These are phyloP conservation scores for Casuarius casuarius DNA, from an alignment of 2,113 vertebrate species.

Conservation along the genomic window DNA sequence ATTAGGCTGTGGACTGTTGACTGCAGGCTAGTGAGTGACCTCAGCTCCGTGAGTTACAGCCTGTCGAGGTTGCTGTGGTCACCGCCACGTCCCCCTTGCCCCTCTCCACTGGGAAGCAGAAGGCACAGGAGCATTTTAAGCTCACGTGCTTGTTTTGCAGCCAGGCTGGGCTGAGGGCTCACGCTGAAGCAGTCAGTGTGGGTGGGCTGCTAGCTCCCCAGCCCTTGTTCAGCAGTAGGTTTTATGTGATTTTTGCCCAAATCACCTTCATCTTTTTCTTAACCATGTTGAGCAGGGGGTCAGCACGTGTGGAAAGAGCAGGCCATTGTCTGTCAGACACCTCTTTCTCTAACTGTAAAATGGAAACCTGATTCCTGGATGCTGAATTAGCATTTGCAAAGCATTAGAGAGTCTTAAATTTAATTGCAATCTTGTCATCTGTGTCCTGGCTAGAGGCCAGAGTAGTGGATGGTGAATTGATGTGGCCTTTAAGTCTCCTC, in stretches of 20 bases:
- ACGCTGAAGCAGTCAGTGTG: too few relatives aligned
- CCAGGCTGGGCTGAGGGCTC: neutral
- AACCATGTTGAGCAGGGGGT: neutral
- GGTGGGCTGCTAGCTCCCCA: neutral
- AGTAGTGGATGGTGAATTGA: neutral
- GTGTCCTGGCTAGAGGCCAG: neutral
- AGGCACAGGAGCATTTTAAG: neutral
- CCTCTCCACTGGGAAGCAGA: neutral
- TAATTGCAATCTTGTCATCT: neutral
- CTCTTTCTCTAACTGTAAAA: neutral
- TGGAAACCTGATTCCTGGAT: neutral
- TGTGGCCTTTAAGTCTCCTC: neutral
- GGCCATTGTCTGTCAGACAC: neutral
- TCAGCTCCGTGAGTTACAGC: neutral
- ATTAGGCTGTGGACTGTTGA: neutral
- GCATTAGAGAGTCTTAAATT: neutral
- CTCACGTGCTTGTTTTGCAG: neutral
- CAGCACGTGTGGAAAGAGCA: neutral
- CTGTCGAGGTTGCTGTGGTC: neutral
- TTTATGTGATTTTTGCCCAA: neutral
- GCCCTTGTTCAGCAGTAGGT: neutral
- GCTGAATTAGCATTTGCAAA: neutral
- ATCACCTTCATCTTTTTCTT: neutral
- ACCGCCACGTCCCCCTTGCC: neutral
- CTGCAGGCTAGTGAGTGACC: neutral